Base-by-base conservation (phyloP, 2,797 vertebrate species). In the Danio aesculapii region DNA sequence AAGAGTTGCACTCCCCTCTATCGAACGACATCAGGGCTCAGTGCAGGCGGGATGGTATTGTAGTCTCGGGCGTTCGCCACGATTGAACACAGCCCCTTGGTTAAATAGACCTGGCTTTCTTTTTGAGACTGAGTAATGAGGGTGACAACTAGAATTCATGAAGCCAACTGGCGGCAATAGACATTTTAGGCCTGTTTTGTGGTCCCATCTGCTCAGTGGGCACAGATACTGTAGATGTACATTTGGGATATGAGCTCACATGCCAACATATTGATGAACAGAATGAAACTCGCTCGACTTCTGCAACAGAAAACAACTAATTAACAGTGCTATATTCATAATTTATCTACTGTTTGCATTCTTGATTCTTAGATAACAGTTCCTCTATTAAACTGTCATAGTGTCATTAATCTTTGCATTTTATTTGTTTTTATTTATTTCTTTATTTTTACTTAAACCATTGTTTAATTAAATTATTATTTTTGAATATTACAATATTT, bases 1-100 rank as follows among this genome's bases (percentile, higher is more conserved):
- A 86, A 91, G 80, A 81, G 79, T 16, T 55, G 39, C n/a, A 79
- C 80, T 87, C 72, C 77, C 80, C 84, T 75, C 87, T 79, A 82
- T 76, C 75, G 87, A 86, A 66, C 84, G 69, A 82, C 88, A 86
- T 90, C 88, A 87, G 87, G 91, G 88, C 86, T 82, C 57, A 57
- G 84, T 66, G 84, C 89, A 88, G 86, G 88, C 87, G 89, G 89
- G 83, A 87, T 86, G 81, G 86, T 89, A 90, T 91, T 90, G 89
- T 88, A 90, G 89, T 87, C 90, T 86, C 88, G 84, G 81, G 79
- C 81, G 87, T 84, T 80, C 64, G 1, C 81, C 88, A 87, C 89
- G 87, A 86, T 87, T 87, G 89, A 87, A 87, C 85, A 74, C 70
- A 90, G 86, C 81, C 87, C 88, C 84, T 70, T 84, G 85, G 88